Evolutionary conservation across 2,888 invertebrate genomes (phyloP), one percentile per base, ranked within the genome.

Genomic region (Drosophila meridionalis): DNA sequence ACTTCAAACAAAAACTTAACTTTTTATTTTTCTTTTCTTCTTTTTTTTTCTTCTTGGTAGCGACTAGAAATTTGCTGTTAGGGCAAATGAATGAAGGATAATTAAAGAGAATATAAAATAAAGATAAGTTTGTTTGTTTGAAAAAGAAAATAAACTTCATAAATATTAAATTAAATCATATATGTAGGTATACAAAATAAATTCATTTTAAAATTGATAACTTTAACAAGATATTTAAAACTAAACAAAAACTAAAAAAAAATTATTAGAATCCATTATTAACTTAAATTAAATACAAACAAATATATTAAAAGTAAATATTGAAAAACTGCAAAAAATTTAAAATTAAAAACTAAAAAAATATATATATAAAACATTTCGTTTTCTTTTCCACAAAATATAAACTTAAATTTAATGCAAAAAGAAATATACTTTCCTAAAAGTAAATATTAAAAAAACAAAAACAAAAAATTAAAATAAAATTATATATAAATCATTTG

Each of bases 1-100:
- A 20, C 20, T 32, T 68, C 72, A 74, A 83, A 80, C 74, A 83
- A 74, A 79, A 87, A 82, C 79, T 72, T 87, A 73, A 81, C 73
- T 47, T 65, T 42, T 56, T 50, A 30, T 50, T 63, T 50, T 55
- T 66, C 42, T 57, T 43, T 63, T 66, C 48, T 52, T 43, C 65
- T 47, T 59, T 34, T 59, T 63, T 38, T 53, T 62, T 42, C 12
- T 28, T 28, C 28, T 47, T 28, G 12, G 12, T 28, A 76, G 52
- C 72, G 83, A 82, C 83, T 79, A 81, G 81, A 74, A 69, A 42
- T 71, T 61, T 61, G 47, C 59, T 75, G 45, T 28, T 30, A 65
- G 47, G 62, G 43, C 40, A 57, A 58, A 63, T 58, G 32, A 67
- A 72, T 53, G 9, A 66, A 47, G 48, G 14, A 71, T 38, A 30